Percentiles rank a stretch among this genome's conserved stretches.
Conservation (phyloP, 2,888 invertebrate genomes). For the Julus scandinavius region DNA sequence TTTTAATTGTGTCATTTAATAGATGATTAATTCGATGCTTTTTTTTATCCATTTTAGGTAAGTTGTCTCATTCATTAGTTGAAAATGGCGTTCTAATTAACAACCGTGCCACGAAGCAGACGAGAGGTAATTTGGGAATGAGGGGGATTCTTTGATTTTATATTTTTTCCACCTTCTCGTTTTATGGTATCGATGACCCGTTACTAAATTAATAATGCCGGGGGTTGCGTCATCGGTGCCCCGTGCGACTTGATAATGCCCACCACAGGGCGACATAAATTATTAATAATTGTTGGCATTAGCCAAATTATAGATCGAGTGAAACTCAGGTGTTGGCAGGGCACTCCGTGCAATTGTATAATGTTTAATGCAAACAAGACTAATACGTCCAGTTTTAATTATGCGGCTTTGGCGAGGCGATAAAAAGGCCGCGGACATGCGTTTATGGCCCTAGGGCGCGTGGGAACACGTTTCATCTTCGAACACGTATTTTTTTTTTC, state of each 20-base stretch:
- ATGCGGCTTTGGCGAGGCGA: slow-evolving; percentile 3
- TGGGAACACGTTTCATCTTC: not conserved
- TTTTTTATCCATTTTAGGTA: slow-evolving; percentile 14
- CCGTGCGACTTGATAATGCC: slow-evolving; percentile 11
- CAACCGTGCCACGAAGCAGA: not conserved
- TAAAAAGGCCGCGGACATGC: slow-evolving; percentile 12
- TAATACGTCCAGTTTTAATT: slow-evolving; percentile 33
- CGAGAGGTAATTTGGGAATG: not conserved
- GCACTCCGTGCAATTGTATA: slow-evolving; percentile 17
- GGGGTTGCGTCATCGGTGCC: not conserved
- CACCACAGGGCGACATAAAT: slow-evolving; percentile 10
- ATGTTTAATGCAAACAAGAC: slow-evolving; percentile 33
- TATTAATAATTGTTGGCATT: slow-evolving; percentile 26
- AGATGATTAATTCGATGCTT: not conserved
- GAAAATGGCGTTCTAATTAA: not conserved
- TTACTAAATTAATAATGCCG: slow-evolving; percentile 3
- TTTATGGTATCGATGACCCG: slow-evolving; percentile 21
- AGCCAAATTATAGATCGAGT: slow-evolving; percentile 33
- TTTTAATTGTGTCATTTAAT: not conserved
- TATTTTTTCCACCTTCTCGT: not conserved
- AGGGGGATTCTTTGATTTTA: not conserved
- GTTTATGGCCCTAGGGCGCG: not conserved
- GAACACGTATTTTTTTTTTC: not conserved
- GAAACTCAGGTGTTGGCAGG: slow-evolving; percentile 25
- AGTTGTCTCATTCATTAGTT: not conserved